Evolutionary conservation across 2,797 vertebrate genomes (phyloP).

Genomic region (Anisognathus igniventris): DNA sequence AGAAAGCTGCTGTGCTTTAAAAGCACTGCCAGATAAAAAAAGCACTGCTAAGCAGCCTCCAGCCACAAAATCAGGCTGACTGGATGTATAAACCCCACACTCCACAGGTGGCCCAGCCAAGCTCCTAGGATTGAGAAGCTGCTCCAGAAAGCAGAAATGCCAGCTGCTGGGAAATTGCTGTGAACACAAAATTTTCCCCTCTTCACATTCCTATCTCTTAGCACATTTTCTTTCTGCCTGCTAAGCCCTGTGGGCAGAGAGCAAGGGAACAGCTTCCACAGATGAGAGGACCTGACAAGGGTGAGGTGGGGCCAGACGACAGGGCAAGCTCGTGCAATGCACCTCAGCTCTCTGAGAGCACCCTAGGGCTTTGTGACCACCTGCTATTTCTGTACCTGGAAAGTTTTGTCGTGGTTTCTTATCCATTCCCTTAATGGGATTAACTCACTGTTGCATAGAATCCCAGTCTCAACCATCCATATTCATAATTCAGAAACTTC

Average conservation of each 20-base stretch:
- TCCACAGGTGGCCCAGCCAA: background rate
- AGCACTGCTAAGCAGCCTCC: background rate
- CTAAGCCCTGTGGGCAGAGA: background rate
- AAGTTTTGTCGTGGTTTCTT: background rate
- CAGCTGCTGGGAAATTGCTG: background rate
- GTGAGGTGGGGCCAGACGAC: background rate
- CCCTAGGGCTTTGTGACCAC: background rate
- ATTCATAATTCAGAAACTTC: background rate
- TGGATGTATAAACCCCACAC: accelerated
- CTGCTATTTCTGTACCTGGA: background rate
- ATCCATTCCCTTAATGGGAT: background rate
- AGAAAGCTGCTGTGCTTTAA: background rate
- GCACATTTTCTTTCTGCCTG: background rate
- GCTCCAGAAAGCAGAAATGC: background rate
- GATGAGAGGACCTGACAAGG: background rate
- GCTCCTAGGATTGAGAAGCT: background rate
- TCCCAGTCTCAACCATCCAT: background rate
- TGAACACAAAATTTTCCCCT: background rate
- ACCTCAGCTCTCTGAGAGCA: background rate
- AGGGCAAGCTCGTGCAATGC: background rate
- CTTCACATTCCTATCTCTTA: background rate
- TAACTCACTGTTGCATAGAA: background rate
- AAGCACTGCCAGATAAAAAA: background rate
- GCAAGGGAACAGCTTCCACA: accelerated
- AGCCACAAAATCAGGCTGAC: background rate